Evolutionary conservation across 2,113 vertebrate genomes (phyloP).

Genomic region (Ia io): DNA sequence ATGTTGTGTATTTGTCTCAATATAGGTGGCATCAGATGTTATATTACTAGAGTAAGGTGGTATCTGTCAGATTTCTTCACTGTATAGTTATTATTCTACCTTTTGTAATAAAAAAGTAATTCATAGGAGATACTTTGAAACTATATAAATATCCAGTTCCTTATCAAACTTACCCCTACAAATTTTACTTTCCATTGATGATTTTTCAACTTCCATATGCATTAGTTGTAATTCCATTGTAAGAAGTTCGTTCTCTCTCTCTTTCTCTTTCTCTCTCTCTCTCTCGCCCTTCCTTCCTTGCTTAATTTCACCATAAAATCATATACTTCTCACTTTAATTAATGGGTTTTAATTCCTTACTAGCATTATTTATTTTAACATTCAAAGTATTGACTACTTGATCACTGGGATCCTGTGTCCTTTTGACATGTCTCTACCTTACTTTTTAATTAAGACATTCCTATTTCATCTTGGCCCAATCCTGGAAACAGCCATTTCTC

Average conservation of each 20-base stretch:
- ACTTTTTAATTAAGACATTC: not conserved
- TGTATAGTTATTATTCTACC: not conserved
- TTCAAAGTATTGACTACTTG: not conserved
- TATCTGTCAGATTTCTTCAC: not conserved
- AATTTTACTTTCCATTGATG: not conserved
- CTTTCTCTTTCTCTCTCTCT: too few relatives aligned
- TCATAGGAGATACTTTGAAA: not conserved
- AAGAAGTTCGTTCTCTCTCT: not conserved
- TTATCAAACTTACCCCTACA: not conserved
- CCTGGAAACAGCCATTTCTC: not conserved
- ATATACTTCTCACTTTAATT: not conserved
- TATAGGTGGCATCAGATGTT: not conserved
- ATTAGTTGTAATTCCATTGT: not conserved
- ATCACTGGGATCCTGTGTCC: not conserved
- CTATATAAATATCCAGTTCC: not conserved
- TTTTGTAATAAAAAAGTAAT: not conserved
- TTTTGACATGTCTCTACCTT: not conserved
- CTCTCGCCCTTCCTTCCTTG: not conserved
- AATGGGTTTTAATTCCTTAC: not conserved
- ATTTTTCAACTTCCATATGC: not conserved
- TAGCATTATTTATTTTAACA: slow-evolving; percentile 3
- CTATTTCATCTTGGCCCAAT: not conserved
- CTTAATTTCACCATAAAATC: not conserved
- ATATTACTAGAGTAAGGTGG: not conserved
- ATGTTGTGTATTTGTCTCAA: not conserved